Percentiles rank a stretch among this genome's conserved stretches.
Evolutionary conservation across 1,140 invertebrate species (phyloP).

Genomic region (Coptotermes formosanus): DNA sequence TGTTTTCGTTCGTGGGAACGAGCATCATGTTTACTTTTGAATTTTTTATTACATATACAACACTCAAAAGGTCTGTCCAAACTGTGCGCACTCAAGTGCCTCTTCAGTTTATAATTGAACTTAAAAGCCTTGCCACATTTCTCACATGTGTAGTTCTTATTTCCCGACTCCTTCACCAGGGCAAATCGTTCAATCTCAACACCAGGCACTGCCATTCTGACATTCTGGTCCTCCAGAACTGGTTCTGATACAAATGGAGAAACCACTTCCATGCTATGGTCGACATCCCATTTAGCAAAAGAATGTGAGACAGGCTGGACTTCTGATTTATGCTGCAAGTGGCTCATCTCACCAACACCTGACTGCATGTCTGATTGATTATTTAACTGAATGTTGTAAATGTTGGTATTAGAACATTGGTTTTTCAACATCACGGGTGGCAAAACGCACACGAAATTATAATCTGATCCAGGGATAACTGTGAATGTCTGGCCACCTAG

Average conservation of each 20-base stretch:
- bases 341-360: neutral
- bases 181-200: neutral
- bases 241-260: neutral
- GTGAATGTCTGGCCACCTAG: neutral
- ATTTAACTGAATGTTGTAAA: neutral
- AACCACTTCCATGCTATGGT: neutral
- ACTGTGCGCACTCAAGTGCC: constrained; percentile 50
- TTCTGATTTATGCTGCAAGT: neutral
- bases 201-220: neutral
- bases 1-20: constrained; percentile 47
- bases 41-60: constrained; percentile 49
- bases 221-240: neutral
- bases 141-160: constrained; percentile 7
- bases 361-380: neutral
- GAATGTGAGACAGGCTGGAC: neutral
- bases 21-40: constrained; percentile 50
- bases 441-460: neutral
- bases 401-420: neutral
- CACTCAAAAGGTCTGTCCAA: constrained; percentile 52
- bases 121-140: constrained; percentile 43
- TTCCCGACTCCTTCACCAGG: neutral
- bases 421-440: neutral
- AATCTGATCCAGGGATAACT: neutral
- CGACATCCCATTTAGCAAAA: neutral
- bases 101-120: constrained; percentile 52